Base-by-base conservation (phyloP, 1,140 invertebrate genomes). In the Drepana arcuata region DNA sequence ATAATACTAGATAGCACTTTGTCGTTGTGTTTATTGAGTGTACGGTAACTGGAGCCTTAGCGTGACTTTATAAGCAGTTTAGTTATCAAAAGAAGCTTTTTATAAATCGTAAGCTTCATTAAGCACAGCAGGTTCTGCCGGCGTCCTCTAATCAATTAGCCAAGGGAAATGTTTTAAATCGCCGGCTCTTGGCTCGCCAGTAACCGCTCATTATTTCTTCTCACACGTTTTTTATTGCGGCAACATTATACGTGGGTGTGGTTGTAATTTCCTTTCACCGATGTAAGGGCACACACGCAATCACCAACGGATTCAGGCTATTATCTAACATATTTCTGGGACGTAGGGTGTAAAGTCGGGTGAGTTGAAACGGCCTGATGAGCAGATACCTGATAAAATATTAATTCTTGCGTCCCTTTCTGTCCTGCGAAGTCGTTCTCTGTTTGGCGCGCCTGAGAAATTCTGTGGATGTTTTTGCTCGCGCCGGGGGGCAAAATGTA, bases 181-280 rank as follows among this genome's bases (percentile, higher is more conserved):
- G 61, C 46, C 51, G 51, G 45, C 50, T 52, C 70, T 57, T 64
- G 54, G 47, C 72, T 73, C 68, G 69, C 78, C 73, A 79, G 65
- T 79, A 82, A 80, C 78, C 73, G 71, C 70, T 82, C 75, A 80
- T 82, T 82, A 80, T 80, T 74, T 80, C 75, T 71, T 74, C 75
- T 82, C 70, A 77, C 75, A 78, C 67, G 60, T 79, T 82, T 81
- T 82, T 82, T 82, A 80, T 78, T 82, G 78, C 64, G 67, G 74
- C 78, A 82, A 80, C 75, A 80, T 82, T 82, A 79, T 80, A 78
- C 75, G 78, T 82, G 78, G 78, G 78, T 80, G 78, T 79, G 78
- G 78, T 82, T 82, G 78, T 82, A 80, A 77, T 82, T 80, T 82
- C 74, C 73, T 80, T 80, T 80, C 78, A 79, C 78, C 72, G 74